Conservation (phyloP, 2,888 invertebrate species). For the Silvanus unidentatus region DNA sequence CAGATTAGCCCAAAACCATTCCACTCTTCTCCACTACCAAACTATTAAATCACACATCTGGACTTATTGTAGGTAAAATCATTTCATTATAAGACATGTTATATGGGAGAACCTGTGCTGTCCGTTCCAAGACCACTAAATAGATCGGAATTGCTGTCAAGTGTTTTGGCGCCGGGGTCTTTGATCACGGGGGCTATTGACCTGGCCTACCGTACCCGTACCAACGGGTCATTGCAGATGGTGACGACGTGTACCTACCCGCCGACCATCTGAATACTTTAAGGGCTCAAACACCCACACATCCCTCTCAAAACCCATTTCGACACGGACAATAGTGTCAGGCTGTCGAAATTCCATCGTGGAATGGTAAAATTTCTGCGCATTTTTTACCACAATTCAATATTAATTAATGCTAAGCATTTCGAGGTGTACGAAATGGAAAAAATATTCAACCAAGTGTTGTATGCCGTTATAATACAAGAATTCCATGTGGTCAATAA, state of each 20-base stretch:
- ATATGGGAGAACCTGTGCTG: too few relatives aligned
- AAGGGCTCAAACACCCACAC: slow-evolving; percentile 15
- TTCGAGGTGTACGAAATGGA: neutral
- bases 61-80: slow-evolving; percentile 15
- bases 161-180: slow-evolving; percentile 40
- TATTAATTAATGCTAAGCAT: too few relatives aligned
- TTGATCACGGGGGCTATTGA: slow-evolving; percentile 37
- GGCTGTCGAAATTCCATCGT: too few relatives aligned
- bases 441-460: slow-evolving; percentile 13
- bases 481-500: slow-evolving; percentile 17
- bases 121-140: slow-evolving; percentile 27
- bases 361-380: too few relatives aligned
- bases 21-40: too few relatives aligned
- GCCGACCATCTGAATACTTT: slow-evolving; percentile 30
- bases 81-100: slow-evolving; percentile 21
- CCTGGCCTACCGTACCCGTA: slow-evolving; percentile 22
- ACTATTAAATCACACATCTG: too few relatives aligned
- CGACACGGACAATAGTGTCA: neutral
- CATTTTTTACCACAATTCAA: too few relatives aligned
- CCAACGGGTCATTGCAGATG: slow-evolving; percentile 26
- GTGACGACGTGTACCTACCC: too few relatives aligned
- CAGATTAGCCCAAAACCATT: too few relatives aligned
- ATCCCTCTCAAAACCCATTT: neutral
- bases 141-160: slow-evolving; percentile 33
- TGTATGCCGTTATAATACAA: slow-evolving; percentile 13